These are phyloP conservation scores for Astyanax mexicanus DNA, from an alignment of 2,797 vertebrate genomes.

Conservation along the genomic window DNA sequence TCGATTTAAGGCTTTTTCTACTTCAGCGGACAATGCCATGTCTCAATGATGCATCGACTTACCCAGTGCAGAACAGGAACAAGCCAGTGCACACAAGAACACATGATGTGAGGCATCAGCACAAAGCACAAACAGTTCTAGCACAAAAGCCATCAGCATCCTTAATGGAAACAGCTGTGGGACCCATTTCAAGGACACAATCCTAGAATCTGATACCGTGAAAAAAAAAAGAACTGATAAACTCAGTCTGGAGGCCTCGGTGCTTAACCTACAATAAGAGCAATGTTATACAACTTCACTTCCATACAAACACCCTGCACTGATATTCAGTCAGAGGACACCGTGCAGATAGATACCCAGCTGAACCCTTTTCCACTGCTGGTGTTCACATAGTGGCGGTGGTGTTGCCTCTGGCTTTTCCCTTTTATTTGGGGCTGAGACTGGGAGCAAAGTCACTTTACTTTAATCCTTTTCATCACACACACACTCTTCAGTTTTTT, in stretches of 20 bases:
- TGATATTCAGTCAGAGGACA: constrained; percentile 30
- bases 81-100: neutral
- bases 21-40: constrained; percentile 7
- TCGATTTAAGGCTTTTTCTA: constrained; percentile 25
- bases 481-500: constrained; percentile 28
- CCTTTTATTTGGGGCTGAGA: neutral
- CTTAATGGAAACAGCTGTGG: constrained; percentile 26
- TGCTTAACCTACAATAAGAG: constrained; percentile 47
- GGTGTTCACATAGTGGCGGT: constrained; percentile 34
- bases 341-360: constrained; percentile 1
- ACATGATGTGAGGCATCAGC: neutral
- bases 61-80: neutral
- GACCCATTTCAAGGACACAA: constrained; percentile 53
- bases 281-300: constrained; percentile 35
- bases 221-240: constrained; percentile 37
- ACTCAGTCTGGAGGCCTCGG: constrained; percentile 31
- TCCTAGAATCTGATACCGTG: constrained; percentile 42
- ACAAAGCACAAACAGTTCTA: constrained; percentile 24
- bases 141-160: neutral
- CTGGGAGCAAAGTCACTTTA: neutral
- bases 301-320: constrained; percentile 3
- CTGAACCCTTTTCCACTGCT: constrained; percentile 19
- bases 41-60: neutral
- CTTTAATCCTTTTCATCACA: constrained; percentile 23
- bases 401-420: constrained; percentile 10